These are phyloP conservation scores for Amphimedon queenslandica DNA, from an alignment of 37 sponge, comb jelly and placozoan genomes.

Conservation along the genomic window DNA sequence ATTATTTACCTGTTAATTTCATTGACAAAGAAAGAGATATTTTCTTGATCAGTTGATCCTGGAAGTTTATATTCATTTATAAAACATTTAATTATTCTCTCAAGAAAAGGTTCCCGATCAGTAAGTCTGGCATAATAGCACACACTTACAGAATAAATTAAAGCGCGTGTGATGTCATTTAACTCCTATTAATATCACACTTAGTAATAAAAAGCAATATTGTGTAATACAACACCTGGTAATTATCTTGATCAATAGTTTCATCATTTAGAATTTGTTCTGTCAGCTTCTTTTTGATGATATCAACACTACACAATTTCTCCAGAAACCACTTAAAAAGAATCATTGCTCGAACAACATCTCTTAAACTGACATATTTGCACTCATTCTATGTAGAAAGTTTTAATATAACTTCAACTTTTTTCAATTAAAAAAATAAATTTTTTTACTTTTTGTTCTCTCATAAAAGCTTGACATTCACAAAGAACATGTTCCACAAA, in stretches of 20 bases:
- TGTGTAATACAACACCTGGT: neutral
- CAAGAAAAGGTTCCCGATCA: slow-evolving; percentile 49
- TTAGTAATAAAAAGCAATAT: no score
- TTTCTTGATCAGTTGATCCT: neutral
- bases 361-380: slow-evolving; percentile 84
- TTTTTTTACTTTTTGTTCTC: slow-evolving; percentile 4
- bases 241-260: no score
- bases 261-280: no score
- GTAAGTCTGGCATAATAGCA: slow-evolving; percentile 75
- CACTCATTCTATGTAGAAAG: slow-evolving; percentile 80
- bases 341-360: slow-evolving; percentile 82
- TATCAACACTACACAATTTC: neutral
- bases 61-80: slow-evolving; percentile 32
- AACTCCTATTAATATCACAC: no score
- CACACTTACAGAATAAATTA: slow-evolving; percentile 68
- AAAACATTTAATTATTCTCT: slow-evolving; percentile 27
- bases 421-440: neutral
- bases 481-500: neutral
- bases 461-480: slow-evolving; percentile 12
- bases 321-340: slow-evolving; percentile 67
- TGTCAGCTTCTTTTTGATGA: no score
- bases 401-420: neutral
- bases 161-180: slow-evolving; percentile 1
- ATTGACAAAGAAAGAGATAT: slow-evolving; percentile 28
- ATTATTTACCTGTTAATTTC: slow-evolving; percentile 53